These are phyloP conservation scores for Bovichtus variegatus DNA, from an alignment of 2,797 vertebrate species.

Conservation along the genomic window DNA sequence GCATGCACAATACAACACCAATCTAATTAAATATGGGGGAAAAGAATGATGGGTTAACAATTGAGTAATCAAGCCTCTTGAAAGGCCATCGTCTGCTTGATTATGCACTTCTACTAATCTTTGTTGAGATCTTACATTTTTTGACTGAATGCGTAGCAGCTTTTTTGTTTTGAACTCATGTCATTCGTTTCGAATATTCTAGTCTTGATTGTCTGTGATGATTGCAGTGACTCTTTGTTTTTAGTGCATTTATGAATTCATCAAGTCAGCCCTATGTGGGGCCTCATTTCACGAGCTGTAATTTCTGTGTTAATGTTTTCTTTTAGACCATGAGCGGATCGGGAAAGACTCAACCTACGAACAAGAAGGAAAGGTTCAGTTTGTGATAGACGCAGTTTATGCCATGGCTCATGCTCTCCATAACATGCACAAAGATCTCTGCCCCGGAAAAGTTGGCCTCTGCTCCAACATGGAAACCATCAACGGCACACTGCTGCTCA, in stretches of 20 bases:
- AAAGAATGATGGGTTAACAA: conserved; percentile 54
- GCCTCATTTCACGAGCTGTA: not conserved
- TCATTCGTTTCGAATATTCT: conserved; percentile 30
- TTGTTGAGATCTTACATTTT: conserved; percentile 26
- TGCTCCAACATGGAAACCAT: conserved; percentile 92
- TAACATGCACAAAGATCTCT: conserved; percentile 94
- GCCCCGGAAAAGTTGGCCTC: conserved; percentile 91
- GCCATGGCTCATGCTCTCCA: conserved; percentile 96
- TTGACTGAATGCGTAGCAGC: conserved; percentile 28
- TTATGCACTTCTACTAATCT: conserved; percentile 62
- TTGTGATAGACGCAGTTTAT: conserved; percentile 94
- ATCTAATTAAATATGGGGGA: conserved; percentile 50
- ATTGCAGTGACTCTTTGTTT: conserved; percentile 3
- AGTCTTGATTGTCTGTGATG: conserved; percentile 1
- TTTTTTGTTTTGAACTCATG: conserved; percentile 26
- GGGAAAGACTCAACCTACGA: conserved; percentile 94
- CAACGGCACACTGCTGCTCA: conserved; percentile 92
- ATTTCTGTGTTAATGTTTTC: conserved; percentile 7
- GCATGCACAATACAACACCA: conserved; percentile 43
- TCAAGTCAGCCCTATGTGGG: not conserved
- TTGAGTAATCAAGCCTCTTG: conserved; percentile 60
- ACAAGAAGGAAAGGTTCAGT: conserved; percentile 97
- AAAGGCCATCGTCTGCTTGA: conserved; percentile 67
- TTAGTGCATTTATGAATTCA: not conserved
- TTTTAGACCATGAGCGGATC: conserved; percentile 92